These are phyloP conservation scores for Corythaixoides concolor DNA, from an alignment of 2,113 vertebrate species.

Conservation along the genomic window DNA sequence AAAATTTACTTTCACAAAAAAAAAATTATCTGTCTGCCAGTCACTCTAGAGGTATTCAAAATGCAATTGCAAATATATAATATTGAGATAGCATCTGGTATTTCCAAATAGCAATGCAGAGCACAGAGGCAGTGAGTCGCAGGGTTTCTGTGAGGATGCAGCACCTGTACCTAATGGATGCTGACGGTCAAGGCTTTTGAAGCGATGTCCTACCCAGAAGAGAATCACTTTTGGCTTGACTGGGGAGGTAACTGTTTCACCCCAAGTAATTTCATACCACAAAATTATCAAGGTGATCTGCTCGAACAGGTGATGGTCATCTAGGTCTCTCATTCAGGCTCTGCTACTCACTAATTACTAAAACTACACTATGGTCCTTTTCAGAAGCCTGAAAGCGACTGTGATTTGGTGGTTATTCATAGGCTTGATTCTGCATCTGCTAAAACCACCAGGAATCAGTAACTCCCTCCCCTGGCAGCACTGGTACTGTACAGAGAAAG, in stretches of 20 bases:
- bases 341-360: background rate
- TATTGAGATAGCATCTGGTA: background rate
- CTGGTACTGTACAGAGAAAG: background rate
- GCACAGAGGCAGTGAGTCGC: background rate
- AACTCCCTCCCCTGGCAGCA: background rate
- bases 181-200: background rate
- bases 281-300: background rate
- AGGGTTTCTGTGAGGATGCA: background rate
- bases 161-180: background rate
- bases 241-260: background rate
- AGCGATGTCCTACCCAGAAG: background rate
- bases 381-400: background rate
- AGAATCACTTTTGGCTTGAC: background rate
- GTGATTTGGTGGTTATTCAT: background rate
- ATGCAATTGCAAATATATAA: constrained; percentile 20
- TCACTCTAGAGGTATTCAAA: background rate
- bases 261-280: background rate
- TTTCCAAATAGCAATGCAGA: background rate
- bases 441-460: background rate
- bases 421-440: background rate
- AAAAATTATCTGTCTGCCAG: constrained; percentile 4
- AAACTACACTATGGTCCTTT: background rate
- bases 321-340: background rate
- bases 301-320: background rate
- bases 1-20: background rate